phyloP scores from a whole-genome alignment of 2,797 vertebrate species.

The Amazona ochrocephala region DNA sequence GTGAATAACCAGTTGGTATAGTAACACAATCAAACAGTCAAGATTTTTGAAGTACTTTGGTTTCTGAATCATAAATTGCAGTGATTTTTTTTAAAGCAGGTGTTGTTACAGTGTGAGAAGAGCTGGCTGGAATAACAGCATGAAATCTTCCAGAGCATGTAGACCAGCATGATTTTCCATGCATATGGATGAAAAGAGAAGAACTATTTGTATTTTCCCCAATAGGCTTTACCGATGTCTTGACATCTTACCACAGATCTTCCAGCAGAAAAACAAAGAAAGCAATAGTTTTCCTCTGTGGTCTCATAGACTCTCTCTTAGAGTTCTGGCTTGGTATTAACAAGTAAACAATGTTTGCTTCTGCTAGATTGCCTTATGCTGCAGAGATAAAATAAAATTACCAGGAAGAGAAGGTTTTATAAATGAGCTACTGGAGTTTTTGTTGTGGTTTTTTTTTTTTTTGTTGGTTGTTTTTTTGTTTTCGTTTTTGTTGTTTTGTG shows the following conservation, averaged over 20 bases:
- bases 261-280: constrained; percentile 53
- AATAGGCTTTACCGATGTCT: not conserved
- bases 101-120: not conserved
- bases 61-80: not conserved
- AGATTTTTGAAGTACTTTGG: not conserved
- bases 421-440: constrained; percentile 22
- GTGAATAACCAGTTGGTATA: not conserved
- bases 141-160: not conserved
- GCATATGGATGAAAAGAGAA: constrained; percentile 42
- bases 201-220: constrained; percentile 48
- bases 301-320: constrained; percentile 32
- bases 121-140: not conserved
- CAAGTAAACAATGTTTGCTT: constrained; percentile 43
- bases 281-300: constrained; percentile 31
- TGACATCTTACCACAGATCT: constrained; percentile 21
- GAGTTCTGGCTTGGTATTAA: constrained; percentile 49
- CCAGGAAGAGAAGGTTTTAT: constrained; percentile 22
- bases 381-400: constrained; percentile 55
- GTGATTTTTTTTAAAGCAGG: not conserved
- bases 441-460: not conserved
- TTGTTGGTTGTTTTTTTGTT: not conserved
- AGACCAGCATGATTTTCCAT: not conserved
- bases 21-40: not conserved
- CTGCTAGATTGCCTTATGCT: constrained; percentile 31
- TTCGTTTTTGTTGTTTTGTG: too few relatives aligned